phyloP scores from a whole-genome alignment of 2,113 vertebrate genomes.

The Thamnaconus septentrionalis region DNA sequence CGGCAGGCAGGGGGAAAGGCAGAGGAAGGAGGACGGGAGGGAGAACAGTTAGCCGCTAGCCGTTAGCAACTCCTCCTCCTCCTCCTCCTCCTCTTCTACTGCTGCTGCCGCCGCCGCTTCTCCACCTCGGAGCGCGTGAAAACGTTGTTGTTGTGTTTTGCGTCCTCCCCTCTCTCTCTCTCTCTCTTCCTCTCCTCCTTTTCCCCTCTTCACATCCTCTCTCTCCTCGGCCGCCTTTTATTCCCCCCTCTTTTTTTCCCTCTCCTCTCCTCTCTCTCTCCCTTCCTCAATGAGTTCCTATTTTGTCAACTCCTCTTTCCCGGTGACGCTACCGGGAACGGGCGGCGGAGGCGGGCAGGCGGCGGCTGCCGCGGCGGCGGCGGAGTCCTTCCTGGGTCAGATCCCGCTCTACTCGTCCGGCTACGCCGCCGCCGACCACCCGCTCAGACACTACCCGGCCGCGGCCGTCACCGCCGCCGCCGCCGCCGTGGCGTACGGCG shows the following conservation, averaged over 20 bases:
- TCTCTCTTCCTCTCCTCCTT: slow-evolving; percentile 28
- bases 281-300: slow-evolving; percentile 96
- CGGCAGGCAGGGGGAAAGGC: slow-evolving; percentile 69
- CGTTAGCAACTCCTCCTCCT: slow-evolving; percentile 52
- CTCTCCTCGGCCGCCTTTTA: slow-evolving; percentile 50
- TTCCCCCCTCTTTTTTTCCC: slow-evolving; percentile 4
- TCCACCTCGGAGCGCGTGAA: slow-evolving; percentile 16
- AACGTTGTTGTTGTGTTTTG: slow-evolving; percentile 57
- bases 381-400: slow-evolving; percentile 94
- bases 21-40: slow-evolving; percentile 67
- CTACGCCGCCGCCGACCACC: slow-evolving; percentile 91
- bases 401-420: slow-evolving; percentile 94
- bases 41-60: slow-evolving; percentile 77
- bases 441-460: slow-evolving; percentile 88
- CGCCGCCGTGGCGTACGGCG: slow-evolving; percentile 80
- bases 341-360: slow-evolving; percentile 90
- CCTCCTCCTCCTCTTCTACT: slow-evolving; percentile 47
- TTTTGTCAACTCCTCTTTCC: slow-evolving; percentile 99
- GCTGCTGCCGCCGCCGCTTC: background rate
- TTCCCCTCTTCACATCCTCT: slow-evolving; percentile 3
- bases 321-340: slow-evolving; percentile 92
- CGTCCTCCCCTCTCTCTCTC: slow-evolving; percentile 50
- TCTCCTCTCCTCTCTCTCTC: slow-evolving; percentile 4
- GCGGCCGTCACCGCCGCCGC: slow-evolving; percentile 78
- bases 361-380: slow-evolving; percentile 10